Base-by-base conservation (phyloP, 2,888 invertebrate species). In the Drosophila yooni region DNA sequence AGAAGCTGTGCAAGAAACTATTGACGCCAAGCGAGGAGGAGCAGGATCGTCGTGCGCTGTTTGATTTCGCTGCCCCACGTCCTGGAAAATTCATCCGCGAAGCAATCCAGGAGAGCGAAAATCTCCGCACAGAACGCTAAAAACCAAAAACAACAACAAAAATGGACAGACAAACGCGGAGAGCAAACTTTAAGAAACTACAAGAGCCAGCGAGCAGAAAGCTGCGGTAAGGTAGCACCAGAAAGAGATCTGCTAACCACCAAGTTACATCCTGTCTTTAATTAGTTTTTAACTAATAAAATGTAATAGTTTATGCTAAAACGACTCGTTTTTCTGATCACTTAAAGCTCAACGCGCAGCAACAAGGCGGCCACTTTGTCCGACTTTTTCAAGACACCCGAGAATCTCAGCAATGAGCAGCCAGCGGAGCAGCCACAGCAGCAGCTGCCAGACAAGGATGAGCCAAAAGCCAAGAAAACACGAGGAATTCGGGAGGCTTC, bases 81-180 rank as follows among this genome's bases (percentile, higher is more conserved):
- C 80, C 85, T 0, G 67, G 70, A 0, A 70, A 75, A 8, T 70
- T 75, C 18, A 92, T 93, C 7, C 64, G 83, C 0, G 82, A 91
- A 48, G 79, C 87, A 0, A 75, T 92, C 27, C 81, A 92, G 25
- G 90, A 91, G 34, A 73, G 71, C 3, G 83, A 93, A 21, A 50
- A 83, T 0, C 8, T 91, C 5, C 15, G 54, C 0, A 68, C 68
- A 0, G 83, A 91, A 52, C 88, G 91, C 34, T 92, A 90, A 67
- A 69, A 27, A n/a, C 2, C 25, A 15, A 33, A 18, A 10, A n/a
- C 25, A 21, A 33, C 13, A 33, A 29, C 10, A 51, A 8, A 7
- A 70, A 93, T 93, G 93, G 92, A 91, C 66, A 85, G 85, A 29
- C 77, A 83, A 67, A 88, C 88, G 11, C 89, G 92, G 21, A 91